Conservation (phyloP, 2,797 vertebrate species). For the Channa striata region DNA sequence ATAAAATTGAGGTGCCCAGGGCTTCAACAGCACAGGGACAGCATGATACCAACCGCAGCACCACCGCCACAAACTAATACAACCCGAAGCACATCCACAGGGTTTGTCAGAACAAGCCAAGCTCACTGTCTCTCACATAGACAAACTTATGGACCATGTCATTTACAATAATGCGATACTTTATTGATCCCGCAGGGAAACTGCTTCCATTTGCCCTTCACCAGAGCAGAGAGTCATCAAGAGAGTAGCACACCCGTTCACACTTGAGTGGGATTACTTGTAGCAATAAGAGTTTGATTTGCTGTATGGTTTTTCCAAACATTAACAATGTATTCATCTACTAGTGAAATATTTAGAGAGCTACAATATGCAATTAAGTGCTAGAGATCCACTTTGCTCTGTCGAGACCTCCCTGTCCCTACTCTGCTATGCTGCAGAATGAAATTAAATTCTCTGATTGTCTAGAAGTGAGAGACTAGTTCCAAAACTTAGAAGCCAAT, state of each 20-base stretch:
- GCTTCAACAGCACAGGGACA: slow-evolving; percentile 28
- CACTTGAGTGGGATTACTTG: slow-evolving; percentile 42
- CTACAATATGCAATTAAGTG: no score
- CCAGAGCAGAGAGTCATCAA: slow-evolving; percentile 26
- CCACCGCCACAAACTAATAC: slow-evolving; percentile 28
- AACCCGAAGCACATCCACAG: slow-evolving; percentile 36
- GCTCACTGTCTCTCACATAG: slow-evolving; percentile 39
- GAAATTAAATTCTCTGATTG: no score
- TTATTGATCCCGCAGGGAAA: slow-evolving; percentile 61
- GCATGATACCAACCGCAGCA: slow-evolving; percentile 29
- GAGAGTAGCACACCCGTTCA: slow-evolving; percentile 23
- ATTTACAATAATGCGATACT: slow-evolving; percentile 57
- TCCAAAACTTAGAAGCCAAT: no score
- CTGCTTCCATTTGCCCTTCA: slow-evolving; percentile 47
- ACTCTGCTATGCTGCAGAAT: no score
- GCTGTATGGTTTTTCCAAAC: slow-evolving; percentile 5
- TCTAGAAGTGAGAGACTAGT: no score
- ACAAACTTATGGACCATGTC: slow-evolving; percentile 42
- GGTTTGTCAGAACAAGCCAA: slow-evolving; percentile 32
- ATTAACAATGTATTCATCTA: slow-evolving; percentile 19
- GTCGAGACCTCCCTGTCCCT: no score
- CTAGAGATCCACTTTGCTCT: no score
- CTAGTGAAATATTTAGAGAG: slow-evolving; percentile 2
- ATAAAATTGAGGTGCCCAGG: slow-evolving; percentile 21
- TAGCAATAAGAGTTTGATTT: slow-evolving; percentile 32